These are phyloP conservation scores for Drosophila sechellia DNA, from an alignment of 1,140 invertebrate species.

Conservation along the genomic window DNA sequence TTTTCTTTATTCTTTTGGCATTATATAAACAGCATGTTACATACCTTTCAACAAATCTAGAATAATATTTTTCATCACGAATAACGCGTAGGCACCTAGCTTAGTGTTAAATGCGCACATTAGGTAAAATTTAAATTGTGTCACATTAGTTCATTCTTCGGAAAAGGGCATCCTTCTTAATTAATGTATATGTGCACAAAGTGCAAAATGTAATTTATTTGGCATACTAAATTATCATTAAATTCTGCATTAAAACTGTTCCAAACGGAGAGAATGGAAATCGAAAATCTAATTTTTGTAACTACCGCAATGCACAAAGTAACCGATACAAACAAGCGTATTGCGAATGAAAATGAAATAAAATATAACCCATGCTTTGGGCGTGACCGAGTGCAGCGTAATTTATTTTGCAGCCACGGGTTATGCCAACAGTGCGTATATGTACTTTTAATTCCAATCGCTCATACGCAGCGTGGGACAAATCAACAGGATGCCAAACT, in stretches of 20 bases:
- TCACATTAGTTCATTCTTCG: not conserved
- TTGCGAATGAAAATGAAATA: not conserved
- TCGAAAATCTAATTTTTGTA: not conserved
- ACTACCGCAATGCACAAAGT: not conserved
- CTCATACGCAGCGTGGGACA: constrained; percentile 72
- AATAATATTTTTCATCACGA: too few relatives aligned
- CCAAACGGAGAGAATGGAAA: not conserved
- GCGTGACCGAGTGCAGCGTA: not conserved
- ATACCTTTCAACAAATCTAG: too few relatives aligned
- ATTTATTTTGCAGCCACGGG: constrained; percentile 7
- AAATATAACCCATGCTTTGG: not conserved
- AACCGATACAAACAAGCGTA: not conserved
- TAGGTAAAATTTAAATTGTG: too few relatives aligned
- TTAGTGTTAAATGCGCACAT: too few relatives aligned
- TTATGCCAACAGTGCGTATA: constrained; percentile 51
- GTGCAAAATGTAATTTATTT: too few relatives aligned
- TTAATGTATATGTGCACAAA: not conserved
- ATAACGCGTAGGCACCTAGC: too few relatives aligned
- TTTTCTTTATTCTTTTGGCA: too few relatives aligned
- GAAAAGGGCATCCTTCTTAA: not conserved
- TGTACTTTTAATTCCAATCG: constrained; percentile 67
- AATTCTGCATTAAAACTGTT: not conserved
- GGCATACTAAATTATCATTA: too few relatives aligned
- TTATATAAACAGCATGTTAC: too few relatives aligned
- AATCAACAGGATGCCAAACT: constrained; percentile 66